Base-by-base conservation (phyloP, 1,140 invertebrate species). In the Propsilocerus akamusi region DNA sequence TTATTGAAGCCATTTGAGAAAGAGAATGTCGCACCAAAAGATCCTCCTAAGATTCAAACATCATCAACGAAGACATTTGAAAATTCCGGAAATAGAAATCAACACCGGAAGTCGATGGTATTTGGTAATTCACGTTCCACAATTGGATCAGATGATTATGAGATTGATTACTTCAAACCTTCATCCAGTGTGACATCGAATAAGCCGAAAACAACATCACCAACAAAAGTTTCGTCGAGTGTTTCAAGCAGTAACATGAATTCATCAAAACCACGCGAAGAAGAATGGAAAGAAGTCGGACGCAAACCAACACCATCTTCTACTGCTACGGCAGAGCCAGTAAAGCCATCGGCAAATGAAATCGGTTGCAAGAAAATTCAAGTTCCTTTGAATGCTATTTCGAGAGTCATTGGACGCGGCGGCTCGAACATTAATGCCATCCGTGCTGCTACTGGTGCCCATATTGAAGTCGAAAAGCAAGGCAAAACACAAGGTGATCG, bases 371-470 rank as follows among this genome's bases (percentile, higher is more conserved):
- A 88, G 57, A 88, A 88, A 67, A 87, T 94, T n/a, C 81, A 81
- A 8, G 93, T 98, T 49, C 90, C 91, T 46, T 78, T 90, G 14
- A 86, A 87, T 67, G 92, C 92, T 37, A 97, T 97, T 47, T 94
- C 90, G 56, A 74, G 92, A 52, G 92, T 97, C 1, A 97, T 97
- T 62, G 94, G 94, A 2, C 78, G 93, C 58, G 92, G 86, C 17
- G 94, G 93, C 20, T 91, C 84, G 67, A 96, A 97, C 69, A 97
- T 98, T 55, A 97, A 97, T 72, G 87, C 92, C 5, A 97, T 98
- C 59, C 72, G 94, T 53, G 83, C 86, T 52, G 83, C 88, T 22
- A 96, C 92, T 12, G 90, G 91, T 48, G 94, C 94, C 4, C 89
- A 96, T 61, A 97, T 97, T 59, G 94, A 98, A 69, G 89, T 98